A percentile compares a stretch with the other conserved stretches of the same genome.
Conservation (phyloP, 2,113 vertebrate genomes). For the Delphinapterus leucas region DNA sequence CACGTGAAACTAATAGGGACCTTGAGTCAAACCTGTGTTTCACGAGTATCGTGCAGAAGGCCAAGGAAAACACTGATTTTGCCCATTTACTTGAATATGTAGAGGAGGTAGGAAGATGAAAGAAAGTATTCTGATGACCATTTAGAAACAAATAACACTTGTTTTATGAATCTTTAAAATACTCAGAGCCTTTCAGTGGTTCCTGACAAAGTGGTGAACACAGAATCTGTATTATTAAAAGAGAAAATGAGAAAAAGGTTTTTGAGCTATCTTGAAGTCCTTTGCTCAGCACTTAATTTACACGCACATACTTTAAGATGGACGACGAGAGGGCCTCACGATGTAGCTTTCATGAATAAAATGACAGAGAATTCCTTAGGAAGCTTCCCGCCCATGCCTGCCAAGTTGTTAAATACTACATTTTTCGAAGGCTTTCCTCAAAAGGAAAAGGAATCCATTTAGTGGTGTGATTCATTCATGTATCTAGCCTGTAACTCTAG, state of each 20-base stretch:
- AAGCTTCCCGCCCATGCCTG: background rate
- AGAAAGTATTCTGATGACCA: background rate
- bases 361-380: background rate
- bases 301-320: background rate
- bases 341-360: background rate
- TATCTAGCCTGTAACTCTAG: background rate
- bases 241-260: background rate
- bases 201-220: background rate
- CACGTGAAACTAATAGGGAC: accelerated
- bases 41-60: background rate
- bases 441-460: background rate
- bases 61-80: background rate
- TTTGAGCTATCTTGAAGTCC: background rate
- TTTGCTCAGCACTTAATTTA: background rate
- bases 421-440: background rate
- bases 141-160: background rate
- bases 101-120: background rate
- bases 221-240: slow-evolving; percentile 5
- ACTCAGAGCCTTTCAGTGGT: slow-evolving; percentile 4
- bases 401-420: background rate
- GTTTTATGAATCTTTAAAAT: background rate
- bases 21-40: too few species aligned
- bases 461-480: background rate
- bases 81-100: background rate
- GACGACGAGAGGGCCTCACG: background rate